Base-by-base conservation (phyloP, 2,797 vertebrate genomes). In the Semotilus atromaculatus region DNA sequence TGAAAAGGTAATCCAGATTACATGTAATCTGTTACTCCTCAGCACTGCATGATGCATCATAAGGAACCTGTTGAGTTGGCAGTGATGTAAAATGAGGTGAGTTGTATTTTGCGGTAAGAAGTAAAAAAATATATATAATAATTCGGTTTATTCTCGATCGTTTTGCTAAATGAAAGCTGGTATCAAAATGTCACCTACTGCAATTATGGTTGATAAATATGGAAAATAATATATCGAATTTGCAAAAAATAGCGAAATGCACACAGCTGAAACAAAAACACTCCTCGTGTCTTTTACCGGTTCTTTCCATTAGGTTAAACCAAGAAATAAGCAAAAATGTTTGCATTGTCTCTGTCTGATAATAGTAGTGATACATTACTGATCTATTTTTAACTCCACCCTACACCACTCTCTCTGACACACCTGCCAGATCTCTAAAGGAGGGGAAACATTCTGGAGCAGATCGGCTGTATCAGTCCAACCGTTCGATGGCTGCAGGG, bases 351-450 rank as follows among this genome's bases (percentile, higher is more conserved):
- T 55, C 26, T 60, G 51, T 70, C 55, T 62, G 66, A 34, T 72
- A 84, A n/a, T n/a, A n/a, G n/a, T 26, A 81, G 36, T 72, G 45
- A 64, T 31, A 29, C 45, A 43, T 55, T 66, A 71, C 58, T 48
- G 55, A 70, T 78, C 82, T 87, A 84, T 80, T 82, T 75, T 77
- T 85, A 82, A 81, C 86, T 87, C 86, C 86, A 78, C 79, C 83
- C 76, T 77, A 70, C 83, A 72, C 79, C 83, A 66, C 34, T 85
- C 68, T 87, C 78, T 64, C 78, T 68, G 70, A 87, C 64, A 76
- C 82, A 87, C 86, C 86, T 85, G 86, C 86, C 66, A 82, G 80
- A 71, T 78, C 84, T 79, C 53, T 71, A 74, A 82, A 85, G 67
- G 66, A 84, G 86, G 72, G 66, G 78, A 78, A 18, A 55, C 53